Evolutionary conservation across 2,888 invertebrate species (phyloP), one percentile per base, ranked within the genome.

Genomic region (Athetis lepigone): DNA sequence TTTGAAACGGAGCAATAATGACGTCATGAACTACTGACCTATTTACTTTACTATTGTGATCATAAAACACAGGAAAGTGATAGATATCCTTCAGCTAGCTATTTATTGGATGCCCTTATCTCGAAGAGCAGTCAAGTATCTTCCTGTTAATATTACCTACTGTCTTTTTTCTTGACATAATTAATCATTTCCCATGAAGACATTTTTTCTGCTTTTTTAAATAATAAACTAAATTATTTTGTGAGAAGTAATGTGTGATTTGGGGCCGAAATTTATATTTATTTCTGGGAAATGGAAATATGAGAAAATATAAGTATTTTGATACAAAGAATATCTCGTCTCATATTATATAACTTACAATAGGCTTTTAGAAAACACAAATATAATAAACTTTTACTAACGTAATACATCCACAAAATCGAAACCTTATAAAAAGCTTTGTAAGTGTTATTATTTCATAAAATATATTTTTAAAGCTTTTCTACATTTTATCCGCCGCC

Each of bases 21-120:
- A 62, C 67, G 71, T 72, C 78, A 80, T 74, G 73, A 82, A 77
- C 76, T 78, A 79, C 81, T 85, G 88, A 86, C 88, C 81, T 82
- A 72, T 86, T 86, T 82, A 80, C 81, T 88, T 87, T 83, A 85
- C 79, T 85, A 80, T 82, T 82, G 75, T 79, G 82, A 79, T 82
- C 84, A 81, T 88, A 87, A 88, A 88, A 83, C 80, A 75, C 68
- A 73, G 77, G 78, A 77, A 82, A 79, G 80, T 82, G 80, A 79
- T 78, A 77, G 78, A 79, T 77, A 54, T 77, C 70, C 75, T 57
- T 45, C 54, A 51, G 36, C 62, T 63, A 45, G 54, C 40, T 59
- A 76, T 77, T 79, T 81, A 81, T 80, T 75, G 59, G 33, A 57
- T 65, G 45, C 49, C 39, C 62, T 64, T 60, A 49, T 63, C 58